phyloP scores from a whole-genome alignment of 2,797 vertebrate species.

The Emydoidea blandingii region DNA sequence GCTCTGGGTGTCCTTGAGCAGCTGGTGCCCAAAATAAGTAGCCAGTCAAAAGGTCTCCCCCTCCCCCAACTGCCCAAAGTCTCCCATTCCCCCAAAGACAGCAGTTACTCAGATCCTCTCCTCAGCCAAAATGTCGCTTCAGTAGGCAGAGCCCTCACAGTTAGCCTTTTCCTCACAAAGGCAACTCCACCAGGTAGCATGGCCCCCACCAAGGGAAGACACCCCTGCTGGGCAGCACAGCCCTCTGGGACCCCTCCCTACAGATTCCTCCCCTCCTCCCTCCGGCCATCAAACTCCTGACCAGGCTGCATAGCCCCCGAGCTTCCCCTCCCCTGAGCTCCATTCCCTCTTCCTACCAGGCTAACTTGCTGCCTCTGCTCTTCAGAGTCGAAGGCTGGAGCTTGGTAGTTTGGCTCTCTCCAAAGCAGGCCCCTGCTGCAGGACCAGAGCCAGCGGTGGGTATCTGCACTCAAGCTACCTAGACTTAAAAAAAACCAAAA shows the following conservation, averaged over 20 bases:
- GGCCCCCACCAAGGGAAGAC: not conserved
- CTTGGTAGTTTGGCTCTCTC: not conserved
- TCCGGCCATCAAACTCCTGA: not conserved
- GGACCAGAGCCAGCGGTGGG: not conserved
- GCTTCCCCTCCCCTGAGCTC: not conserved
- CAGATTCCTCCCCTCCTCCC: not conserved
- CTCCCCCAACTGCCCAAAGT: not conserved
- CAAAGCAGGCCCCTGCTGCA: constrained; percentile 8
- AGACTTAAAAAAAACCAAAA: not conserved
- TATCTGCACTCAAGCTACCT: too few species aligned
- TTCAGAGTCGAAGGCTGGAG: not conserved
- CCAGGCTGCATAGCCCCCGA: not conserved
- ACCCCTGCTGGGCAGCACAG: not conserved
- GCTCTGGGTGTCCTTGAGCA: not conserved
- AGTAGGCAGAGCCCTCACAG: not conserved
- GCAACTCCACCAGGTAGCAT: not conserved
- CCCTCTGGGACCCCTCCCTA: not conserved
- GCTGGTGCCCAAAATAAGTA: not conserved
- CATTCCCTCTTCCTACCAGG: not conserved
- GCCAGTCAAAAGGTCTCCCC: not conserved
- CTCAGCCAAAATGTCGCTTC: not conserved
- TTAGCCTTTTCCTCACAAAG: not conserved
- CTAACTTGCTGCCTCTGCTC: not conserved
- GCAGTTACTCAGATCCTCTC: not conserved
- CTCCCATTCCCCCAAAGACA: not conserved